Conservation (phyloP, 2,888 invertebrate species). For the Charanyca ferruginea region DNA sequence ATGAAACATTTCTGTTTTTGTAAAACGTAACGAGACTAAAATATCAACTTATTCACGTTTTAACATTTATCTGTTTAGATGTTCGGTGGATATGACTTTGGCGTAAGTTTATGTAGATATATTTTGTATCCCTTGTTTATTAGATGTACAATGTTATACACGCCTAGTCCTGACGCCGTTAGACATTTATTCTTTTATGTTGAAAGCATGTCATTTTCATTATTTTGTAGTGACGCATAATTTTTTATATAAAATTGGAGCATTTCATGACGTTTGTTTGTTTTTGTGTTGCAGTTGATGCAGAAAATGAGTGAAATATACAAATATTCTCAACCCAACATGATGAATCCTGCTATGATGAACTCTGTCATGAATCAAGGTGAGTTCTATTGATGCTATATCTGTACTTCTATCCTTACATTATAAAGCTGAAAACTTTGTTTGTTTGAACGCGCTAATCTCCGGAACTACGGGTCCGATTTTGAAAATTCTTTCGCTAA, state of each 20-base stretch:
- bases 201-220: slow-evolving; percentile 66
- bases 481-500: too few species aligned
- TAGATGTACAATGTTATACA: slow-evolving; percentile 59
- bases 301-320: slow-evolving; percentile 87
- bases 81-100: slow-evolving; percentile 91
- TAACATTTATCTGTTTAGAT: slow-evolving; percentile 86
- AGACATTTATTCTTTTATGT: slow-evolving; percentile 58
- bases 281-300: slow-evolving; percentile 80
- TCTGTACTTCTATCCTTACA: too few species aligned
- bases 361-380: slow-evolving; percentile 84
- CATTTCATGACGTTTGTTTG: slow-evolving; percentile 14
- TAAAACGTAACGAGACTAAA: slow-evolving; percentile 20
- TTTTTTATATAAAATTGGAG: not conserved
- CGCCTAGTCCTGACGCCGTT: slow-evolving; percentile 68
- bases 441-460: too few species aligned
- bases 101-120: slow-evolving; percentile 83
- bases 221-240: slow-evolving; percentile 58
- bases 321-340: slow-evolving; percentile 83
- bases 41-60: slow-evolving; percentile 62
- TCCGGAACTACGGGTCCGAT: too few species aligned
- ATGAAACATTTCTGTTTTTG: too few species aligned
- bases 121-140: slow-evolving; percentile 72
- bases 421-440: too few species aligned
- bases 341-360: slow-evolving; percentile 86
- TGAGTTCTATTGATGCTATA: slow-evolving; percentile 63